Base-by-base conservation (phyloP, 1,140 invertebrate species). In the Bombus haemorrhoidalis region DNA sequence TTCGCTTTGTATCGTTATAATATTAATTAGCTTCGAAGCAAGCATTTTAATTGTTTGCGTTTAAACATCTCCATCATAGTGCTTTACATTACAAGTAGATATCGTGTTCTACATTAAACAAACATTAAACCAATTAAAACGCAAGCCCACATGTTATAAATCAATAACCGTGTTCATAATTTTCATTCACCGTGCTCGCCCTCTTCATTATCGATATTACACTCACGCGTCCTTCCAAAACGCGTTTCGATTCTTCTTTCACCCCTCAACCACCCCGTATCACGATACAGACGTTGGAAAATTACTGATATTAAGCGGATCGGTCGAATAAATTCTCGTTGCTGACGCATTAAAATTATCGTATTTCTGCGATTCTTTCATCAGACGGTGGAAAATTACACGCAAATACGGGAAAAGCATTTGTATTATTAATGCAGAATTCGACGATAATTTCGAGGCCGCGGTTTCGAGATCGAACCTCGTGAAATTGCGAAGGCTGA, bases 401-500 rank as follows among this genome's bases (percentile, higher is more conserved):
- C n/a, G 34, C n/a, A 28, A 74, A 9, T 15, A 13, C 8, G 47
- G 12, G n/a, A 1, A 25, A 39, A n/a, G 15, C 37, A 13, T 15
- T 47, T 37, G 34, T 28, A 39, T 22, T 71, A 37, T 78, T 85
- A 76, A 39, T 39, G 37, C 47, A 37, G 59, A 59, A 75, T 15
- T 41, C 43, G 15, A 74, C 39, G 59, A 47, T 82, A 83, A 83
- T 89, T 87, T 69, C 68, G 77, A n/a, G 15, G 34, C 25, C 43
- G 69, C 10, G 57, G 32, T 87, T 73, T 32, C 76, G 62, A 8
- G 39, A 72, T 72, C 69, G 69, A 41, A 59, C 39, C 77, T 85
- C 77, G 90, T 93, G 92, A 93, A 94, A 93, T 92, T 92, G 91
- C 92, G 92, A 94, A 94, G 91, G 92, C 93, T 83, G 81, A 69